Evolutionary conservation across 1,140 invertebrate genomes (phyloP).

Genomic region (Thereuonema tuberculata): DNA sequence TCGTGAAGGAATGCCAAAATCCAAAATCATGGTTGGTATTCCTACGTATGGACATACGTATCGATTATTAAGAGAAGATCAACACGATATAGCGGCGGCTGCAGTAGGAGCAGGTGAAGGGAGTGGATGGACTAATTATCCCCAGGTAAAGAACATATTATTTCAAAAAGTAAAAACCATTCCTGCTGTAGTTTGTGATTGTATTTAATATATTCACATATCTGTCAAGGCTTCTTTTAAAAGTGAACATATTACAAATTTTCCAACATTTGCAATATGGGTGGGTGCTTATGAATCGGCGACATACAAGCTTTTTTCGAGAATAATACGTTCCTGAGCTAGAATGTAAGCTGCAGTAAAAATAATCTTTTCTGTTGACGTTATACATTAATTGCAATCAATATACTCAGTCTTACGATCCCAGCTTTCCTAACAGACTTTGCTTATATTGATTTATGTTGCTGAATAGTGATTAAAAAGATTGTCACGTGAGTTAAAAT

Average conservation of each 20-base stretch:
- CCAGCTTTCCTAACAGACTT: no score
- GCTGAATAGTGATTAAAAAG: no score
- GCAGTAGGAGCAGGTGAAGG: slow-evolving; percentile 47
- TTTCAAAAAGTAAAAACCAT: neutral
- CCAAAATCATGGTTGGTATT: slow-evolving; percentile 75
- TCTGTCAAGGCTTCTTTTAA: neutral
- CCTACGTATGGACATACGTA: slow-evolving; percentile 81
- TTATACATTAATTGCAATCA: no score
- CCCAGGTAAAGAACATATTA: slow-evolving; percentile 32
- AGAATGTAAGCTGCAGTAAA: no score
- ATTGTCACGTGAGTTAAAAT: no score
- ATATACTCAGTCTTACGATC: no score
- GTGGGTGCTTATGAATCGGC: no score
- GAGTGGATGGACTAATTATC: slow-evolving; percentile 58
- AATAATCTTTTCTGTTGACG: no score
- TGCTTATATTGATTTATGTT: no score
- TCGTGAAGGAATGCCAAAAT: slow-evolving; percentile 55
- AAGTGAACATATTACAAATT: neutral
- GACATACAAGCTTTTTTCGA: no score
- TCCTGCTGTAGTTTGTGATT: slow-evolving; percentile 45
- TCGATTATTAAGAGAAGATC: slow-evolving; percentile 49
- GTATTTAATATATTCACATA: slow-evolving; percentile 28
- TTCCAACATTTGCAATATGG: no score
- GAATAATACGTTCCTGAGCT: no score
- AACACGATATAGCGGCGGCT: slow-evolving; percentile 51